Conservation (phyloP, 2,113 vertebrate species). For the Plectropomus leopardus region DNA sequence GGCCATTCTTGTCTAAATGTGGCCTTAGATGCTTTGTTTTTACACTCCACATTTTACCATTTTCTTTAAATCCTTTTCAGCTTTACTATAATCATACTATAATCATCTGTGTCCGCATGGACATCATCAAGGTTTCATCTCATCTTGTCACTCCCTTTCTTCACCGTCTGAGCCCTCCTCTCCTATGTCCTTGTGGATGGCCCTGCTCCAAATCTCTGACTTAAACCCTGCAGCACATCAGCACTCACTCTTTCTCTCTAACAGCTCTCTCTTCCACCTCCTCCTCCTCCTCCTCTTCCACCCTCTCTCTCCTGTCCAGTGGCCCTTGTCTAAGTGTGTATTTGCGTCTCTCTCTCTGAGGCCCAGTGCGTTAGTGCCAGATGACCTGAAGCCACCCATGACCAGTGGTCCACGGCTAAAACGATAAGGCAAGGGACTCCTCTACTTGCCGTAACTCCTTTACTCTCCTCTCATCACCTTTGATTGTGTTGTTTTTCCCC, state of each 20-base stretch:
- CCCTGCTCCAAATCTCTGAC: conserved; percentile 45
- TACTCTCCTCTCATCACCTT: conserved; percentile 23
- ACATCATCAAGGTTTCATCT: conserved; percentile 29
- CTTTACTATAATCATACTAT: not conserved
- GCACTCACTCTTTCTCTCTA: conserved; percentile 19
- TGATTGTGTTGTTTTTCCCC: conserved; percentile 7
- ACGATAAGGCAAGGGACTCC: conserved; percentile 56
- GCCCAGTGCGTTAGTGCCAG: conserved; percentile 69
- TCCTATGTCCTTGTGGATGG: conserved; percentile 30
- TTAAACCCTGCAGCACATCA: conserved; percentile 34
- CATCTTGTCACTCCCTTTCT: conserved; percentile 36
- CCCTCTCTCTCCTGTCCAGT: conserved; percentile 50
- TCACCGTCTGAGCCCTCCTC: conserved; percentile 21
- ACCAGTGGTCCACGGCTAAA: conserved; percentile 68
- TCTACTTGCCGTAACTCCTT: conserved; percentile 21
- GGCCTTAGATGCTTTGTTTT: too few relatives aligned
- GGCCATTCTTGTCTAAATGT: too few relatives aligned
- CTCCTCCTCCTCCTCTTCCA: conserved; percentile 20
- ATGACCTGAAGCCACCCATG: conserved; percentile 70
- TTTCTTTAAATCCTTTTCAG: not conserved
- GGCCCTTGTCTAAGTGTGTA: conserved; percentile 70
- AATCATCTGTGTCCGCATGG: conserved; percentile 16
- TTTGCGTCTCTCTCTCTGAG: conserved; percentile 60
- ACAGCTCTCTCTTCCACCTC: conserved; percentile 11
- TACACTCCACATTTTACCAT: too few relatives aligned